These are phyloP conservation scores for Noctua comes DNA, from an alignment of 2,888 invertebrate species.

Conservation along the genomic window DNA sequence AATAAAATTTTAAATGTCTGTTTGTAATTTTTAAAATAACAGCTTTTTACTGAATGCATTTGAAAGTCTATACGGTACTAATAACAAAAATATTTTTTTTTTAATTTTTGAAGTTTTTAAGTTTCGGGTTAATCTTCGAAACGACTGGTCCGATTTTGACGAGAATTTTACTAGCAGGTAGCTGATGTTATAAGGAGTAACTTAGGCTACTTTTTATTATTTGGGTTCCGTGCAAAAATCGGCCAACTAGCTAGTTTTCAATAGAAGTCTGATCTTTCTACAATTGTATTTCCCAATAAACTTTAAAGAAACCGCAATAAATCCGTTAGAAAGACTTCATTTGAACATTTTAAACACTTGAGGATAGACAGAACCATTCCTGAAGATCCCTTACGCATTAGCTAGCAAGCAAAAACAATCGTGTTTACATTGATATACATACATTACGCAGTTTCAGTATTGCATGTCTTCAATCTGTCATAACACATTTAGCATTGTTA, in stretches of 20 bases:
- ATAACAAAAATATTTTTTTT: too few species aligned
- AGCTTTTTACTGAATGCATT: too few species aligned
- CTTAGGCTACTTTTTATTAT: too few species aligned
- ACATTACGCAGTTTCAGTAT: conserved; percentile 24
- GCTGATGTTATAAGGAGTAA: too few species aligned
- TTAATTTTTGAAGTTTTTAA: too few species aligned
- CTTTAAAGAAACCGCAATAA: background rate
- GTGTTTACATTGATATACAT: conserved; percentile 35
- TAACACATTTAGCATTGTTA: background rate
- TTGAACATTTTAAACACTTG: background rate
- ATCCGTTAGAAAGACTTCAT: background rate
- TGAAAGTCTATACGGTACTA: too few species aligned
- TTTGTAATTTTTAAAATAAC: too few species aligned
- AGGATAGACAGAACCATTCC: conserved; percentile 39
- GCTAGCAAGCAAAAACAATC: conserved; percentile 21
- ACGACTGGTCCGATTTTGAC: too few species aligned
- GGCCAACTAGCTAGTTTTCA: background rate
- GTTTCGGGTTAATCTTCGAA: too few species aligned
- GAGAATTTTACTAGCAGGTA: too few species aligned
- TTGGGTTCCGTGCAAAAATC: too few species aligned
- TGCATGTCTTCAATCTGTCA: conserved; percentile 29
- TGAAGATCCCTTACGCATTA: background rate
- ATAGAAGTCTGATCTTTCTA: background rate
- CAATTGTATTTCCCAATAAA: background rate
- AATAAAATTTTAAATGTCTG: too few species aligned